Evolutionary conservation across 2,113 vertebrate genomes (phyloP), one percentile per base, ranked within the genome.

Genomic region (Phyllostomus discolor): DNA sequence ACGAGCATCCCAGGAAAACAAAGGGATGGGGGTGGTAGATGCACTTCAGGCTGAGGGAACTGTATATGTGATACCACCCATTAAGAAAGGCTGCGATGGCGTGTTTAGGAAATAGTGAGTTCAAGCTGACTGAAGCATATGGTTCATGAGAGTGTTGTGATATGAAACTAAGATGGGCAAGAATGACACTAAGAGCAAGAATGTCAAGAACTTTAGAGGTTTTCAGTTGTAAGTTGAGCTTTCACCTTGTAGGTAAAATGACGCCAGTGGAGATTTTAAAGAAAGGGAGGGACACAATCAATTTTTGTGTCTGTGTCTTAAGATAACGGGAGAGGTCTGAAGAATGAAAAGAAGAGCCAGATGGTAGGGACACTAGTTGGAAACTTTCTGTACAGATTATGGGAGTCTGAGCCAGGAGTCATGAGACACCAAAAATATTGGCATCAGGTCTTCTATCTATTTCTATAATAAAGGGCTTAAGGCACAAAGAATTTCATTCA

Each of bases 1-100:
- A 84, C 82, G 93, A 96, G 75, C 92, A 87, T 80, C 91, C 64
- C 38, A 94, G 86, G 83, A 72, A 93, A 95, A 96, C 93, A 94
- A 90, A 91, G 28, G 33, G 12, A 16, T n/a, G 8, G 38, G 59
- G 19, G 48, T 75, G 54, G 72, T 62, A 86, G 88, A 75, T 52
- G 83, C 54, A 35, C 91, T 96, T 96, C 84, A 91, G 59, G 33
- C 38, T 82, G 48, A 82, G 10, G n/a, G 33, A 73, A 67, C n/a
- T 43, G 22, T 10, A 35, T 50, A 10, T 3, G 28, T 46, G 72
- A 69, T 31, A 7, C 38, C 46, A 59, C 26, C 43, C 10, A 48
- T 79, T 82, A 91, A 84, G 86, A 94, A 94, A 94, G n/a, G 5
- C 43, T 80, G 57, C 15, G 4, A 4, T 1, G 5, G 33, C 86